Percentiles rank a stretch among this genome's conserved stretches.
phyloP scores from a whole-genome alignment of 2,888 invertebrate species.

The Zele albiditarsus region DNA sequence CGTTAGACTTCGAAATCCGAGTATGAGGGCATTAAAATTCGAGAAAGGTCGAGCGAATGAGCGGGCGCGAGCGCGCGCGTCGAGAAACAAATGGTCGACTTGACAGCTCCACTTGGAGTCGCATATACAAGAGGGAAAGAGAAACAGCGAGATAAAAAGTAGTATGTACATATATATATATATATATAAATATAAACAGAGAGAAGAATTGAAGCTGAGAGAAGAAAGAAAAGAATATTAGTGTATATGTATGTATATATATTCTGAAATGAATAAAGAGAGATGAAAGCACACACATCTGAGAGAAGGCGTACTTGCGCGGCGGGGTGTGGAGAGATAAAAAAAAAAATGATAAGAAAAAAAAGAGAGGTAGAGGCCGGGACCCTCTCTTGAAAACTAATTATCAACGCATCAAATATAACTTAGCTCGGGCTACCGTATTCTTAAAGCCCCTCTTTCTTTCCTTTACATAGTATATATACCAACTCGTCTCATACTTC shows the following conservation, averaged over 20 bases:
- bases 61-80: slow-evolving; percentile 39
- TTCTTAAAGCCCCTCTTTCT: slow-evolving; percentile 59
- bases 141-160: slow-evolving; percentile 25
- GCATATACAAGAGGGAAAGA: slow-evolving; percentile 26
- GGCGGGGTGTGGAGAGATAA: slow-evolving; percentile 25
- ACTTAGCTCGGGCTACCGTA: slow-evolving; percentile 68
- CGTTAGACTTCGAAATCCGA: slow-evolving; percentile 22
- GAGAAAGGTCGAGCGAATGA: slow-evolving; percentile 19
- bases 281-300: slow-evolving; percentile 30
- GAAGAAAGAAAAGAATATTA: slow-evolving; percentile 9
- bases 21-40: slow-evolving; percentile 35
- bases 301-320: background rate
- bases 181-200: background rate
- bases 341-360: slow-evolving; percentile 38
- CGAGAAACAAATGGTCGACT: slow-evolving; percentile 64
- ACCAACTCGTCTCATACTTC: slow-evolving; percentile 17
- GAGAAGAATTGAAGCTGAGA: slow-evolving; percentile 29
- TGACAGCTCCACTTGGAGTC: slow-evolving; percentile 55
- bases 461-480: slow-evolving; percentile 41
- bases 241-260: background rate
- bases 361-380: slow-evolving; percentile 42
- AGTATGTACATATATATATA: background rate
- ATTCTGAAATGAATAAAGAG: slow-evolving; percentile 13
- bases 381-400: slow-evolving; percentile 65
- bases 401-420: slow-evolving; percentile 71